These are phyloP conservation scores for Andrena chrysosceles DNA, from an alignment of 2,888 invertebrate genomes.

Conservation along the genomic window DNA sequence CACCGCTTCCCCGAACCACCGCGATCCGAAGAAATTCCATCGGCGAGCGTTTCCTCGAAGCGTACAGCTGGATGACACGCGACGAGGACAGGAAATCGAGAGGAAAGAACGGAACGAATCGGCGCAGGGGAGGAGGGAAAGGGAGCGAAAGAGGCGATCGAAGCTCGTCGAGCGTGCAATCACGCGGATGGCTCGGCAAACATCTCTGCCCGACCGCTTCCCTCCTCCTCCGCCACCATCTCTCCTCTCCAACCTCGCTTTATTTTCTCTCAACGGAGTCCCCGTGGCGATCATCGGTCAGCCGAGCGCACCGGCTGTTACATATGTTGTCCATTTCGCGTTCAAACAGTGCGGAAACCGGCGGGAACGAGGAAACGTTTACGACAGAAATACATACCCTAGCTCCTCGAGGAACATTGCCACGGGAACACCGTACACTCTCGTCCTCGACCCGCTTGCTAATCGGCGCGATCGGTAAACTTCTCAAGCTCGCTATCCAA, in stretches of 20 bases:
- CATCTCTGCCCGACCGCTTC: conserved; percentile 66
- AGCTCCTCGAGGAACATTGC: conserved; percentile 17
- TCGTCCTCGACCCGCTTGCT: conserved; percentile 1
- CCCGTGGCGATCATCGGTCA: conserved; percentile 81
- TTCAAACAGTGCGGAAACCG: conserved; percentile 80
- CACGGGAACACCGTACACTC: neutral
- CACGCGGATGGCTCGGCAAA: conserved; percentile 82
- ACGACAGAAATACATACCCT: conserved; percentile 16
- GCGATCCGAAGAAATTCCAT: conserved; percentile 29
- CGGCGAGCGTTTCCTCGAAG: conserved; percentile 44
- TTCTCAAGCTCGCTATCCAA: neutral
- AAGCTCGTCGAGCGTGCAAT: conserved; percentile 79
- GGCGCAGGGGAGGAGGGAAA: neutral
- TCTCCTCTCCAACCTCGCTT: conserved; percentile 51
- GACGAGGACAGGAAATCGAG: conserved; percentile 41
- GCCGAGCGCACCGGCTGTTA: conserved; percentile 76
- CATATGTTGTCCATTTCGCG: conserved; percentile 84
- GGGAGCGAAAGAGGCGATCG: conserved; percentile 71
- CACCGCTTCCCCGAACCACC: conserved; percentile 28
- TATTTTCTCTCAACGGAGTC: conserved; percentile 55
- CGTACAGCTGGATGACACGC: neutral
- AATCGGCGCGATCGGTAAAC: neutral
- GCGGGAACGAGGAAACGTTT: conserved; percentile 50
- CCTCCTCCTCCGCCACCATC: conserved; percentile 1
- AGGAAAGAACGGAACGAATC: conserved; percentile 50